Evolutionary conservation across 2,797 vertebrate genomes (phyloP), one percentile per base, ranked within the genome.

Genomic region (Clarias platycephalus): DNA sequence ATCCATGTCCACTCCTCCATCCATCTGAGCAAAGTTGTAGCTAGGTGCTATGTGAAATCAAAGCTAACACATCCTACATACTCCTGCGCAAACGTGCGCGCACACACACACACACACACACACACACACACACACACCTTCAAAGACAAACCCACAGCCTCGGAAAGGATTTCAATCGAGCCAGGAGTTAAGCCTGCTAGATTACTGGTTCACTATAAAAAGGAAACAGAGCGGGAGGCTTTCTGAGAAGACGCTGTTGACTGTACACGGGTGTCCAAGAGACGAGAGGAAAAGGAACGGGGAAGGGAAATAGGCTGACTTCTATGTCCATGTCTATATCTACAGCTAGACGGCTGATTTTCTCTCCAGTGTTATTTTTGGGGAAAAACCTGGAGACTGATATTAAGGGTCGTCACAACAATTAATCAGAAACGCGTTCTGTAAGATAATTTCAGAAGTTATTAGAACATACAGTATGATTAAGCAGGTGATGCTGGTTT

Each of bases 21-120:
- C 91, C 93, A 94, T 91, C 91, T 90, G 89, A 85, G 91, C 90
- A 64, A 92, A 91, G 91, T 91, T 88, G 93, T 90, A 94, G 94
- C 94, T 90, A 92, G 94, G 93, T 93, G 88, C 92, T 91, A 77
- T 74, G 66, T 72, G 60, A 62, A 87, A 83, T 83, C 68, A 88
- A 84, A 87, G 63, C 68, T 67, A 40, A 68, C 57, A 67, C 40
- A 3, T 37, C 66, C 58, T 58, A 62, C 71, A 66, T 4, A 79
- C 64, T 26, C 83, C n/a, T 37, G 40, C 64, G 13, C 64, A 34
- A 28, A 67, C 64, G 31, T n/a, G n/a, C n/a, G n/a, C n/a, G n/a
- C 34, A 22, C 67, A 66, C 66, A 37, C 28, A 80, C 74, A n/a
- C 78, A 72, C 31, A 57, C 53, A 66, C 34, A 40, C 34, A 22